phyloP scores from a whole-genome alignment of 1,140 invertebrate species.

The Mya arenaria region DNA sequence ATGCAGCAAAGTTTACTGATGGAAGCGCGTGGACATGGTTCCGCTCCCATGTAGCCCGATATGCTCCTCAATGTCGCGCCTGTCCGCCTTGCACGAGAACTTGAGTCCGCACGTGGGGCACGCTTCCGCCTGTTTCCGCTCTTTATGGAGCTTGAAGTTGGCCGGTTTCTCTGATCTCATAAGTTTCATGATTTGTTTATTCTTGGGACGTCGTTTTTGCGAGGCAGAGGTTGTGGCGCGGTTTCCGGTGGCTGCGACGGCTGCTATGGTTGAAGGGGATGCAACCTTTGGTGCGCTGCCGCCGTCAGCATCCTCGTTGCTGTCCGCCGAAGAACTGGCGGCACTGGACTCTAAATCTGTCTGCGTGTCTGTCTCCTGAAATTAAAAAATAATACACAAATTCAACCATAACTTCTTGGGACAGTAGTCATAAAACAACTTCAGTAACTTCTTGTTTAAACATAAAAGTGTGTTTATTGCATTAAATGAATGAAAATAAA shows the following conservation, averaged over 20 bases:
- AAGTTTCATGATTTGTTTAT: slow-evolving; percentile 33
- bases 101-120: background rate
- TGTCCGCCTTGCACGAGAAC: slow-evolving; percentile 22
- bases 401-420: too few species aligned
- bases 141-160: slow-evolving; percentile 25
- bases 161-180: slow-evolving; percentile 14
- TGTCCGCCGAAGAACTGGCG: background rate
- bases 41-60: too few species aligned
- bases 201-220: background rate
- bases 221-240: background rate
- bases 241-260: too few species aligned
- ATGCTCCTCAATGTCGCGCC: slow-evolving; percentile 23
- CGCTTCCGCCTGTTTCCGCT: background rate
- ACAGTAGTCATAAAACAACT: too few species aligned
- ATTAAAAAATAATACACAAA: too few species aligned
- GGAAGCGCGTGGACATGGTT: too few species aligned
- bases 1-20: too few species aligned
- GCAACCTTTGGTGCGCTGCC: too few species aligned
- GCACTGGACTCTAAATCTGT: background rate
- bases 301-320: background rate
- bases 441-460: too few species aligned
- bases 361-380: background rate
- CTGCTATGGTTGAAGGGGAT: too few species aligned
- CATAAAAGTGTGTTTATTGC: too few species aligned
- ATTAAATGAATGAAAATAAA: too few species aligned